Evolutionary conservation across 2,797 vertebrate genomes (phyloP), one percentile per base, ranked within the genome.

Genomic region (Liparis tanakae): DNA sequence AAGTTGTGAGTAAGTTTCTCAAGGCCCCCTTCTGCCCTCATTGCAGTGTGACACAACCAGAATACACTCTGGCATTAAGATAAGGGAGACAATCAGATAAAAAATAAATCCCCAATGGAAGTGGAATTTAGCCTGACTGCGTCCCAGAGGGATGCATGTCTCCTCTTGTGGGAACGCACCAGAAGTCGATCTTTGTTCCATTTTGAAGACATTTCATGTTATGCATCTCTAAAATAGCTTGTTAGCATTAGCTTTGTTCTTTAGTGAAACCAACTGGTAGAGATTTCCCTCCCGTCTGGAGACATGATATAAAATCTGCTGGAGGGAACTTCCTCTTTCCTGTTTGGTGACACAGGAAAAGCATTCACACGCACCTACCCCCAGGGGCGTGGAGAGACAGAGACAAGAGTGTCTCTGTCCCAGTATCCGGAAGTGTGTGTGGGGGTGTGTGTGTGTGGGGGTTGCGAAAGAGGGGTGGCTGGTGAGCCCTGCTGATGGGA

Each of bases 271-370:
- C 67, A 72, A 33, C 7, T 13, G 53, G 20, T 67, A 18, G 30
- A 60, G 67, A 51, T 66, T 63, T 50, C 65, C 72, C 67, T 69
- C 62, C 4, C 10, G n/a, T 59, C 56, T 67, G 54, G 80, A 80
- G 74, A 80, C 44, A 53, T 74, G 34, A 80, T 73, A 60, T 74
- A 70, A 83, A 83, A 80, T 44, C 60, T 1, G 69, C 85, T 74
- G 66, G 79, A 88, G 85, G 89, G 84, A 85, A 87, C 86, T 89
- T 92, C 86, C 85, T 86, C 65, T 70, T 82, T 87, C 83, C 87
- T 84, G 77, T 88, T 86, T 86, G 78, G 88, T 72, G 81, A 84
- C 73, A 83, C 78, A 74, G 67, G 72, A 54, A 80, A 87, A 88
- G 85, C 80, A 84, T 76, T 89, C 76, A 83, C 82, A 86, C 2